Percentiles rank a stretch among this genome's conserved stretches.
Conservation (phyloP, 2,113 vertebrate genomes). For the Pitta sordida region DNA sequence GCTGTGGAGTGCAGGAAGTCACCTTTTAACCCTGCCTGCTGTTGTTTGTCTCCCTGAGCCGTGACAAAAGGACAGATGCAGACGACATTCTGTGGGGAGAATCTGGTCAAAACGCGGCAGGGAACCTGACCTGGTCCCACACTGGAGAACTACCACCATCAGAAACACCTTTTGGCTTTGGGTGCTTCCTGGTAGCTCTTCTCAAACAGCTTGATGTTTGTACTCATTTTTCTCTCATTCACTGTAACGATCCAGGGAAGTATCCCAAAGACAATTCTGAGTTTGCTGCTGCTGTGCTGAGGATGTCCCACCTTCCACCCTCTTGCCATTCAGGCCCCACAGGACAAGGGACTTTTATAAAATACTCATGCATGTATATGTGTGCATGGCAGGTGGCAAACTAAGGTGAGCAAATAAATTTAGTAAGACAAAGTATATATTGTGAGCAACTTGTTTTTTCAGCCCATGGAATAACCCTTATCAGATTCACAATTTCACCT, state of each 20-base stretch:
- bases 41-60: constrained; percentile 81
- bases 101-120: constrained; percentile 48
- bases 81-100: constrained; percentile 56
- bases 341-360: background rate
- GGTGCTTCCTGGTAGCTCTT: background rate
- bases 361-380: fast-evolving
- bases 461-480: background rate
- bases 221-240: background rate
- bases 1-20: constrained; percentile 86
- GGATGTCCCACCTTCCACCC: background rate
- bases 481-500: background rate
- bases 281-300: background rate
- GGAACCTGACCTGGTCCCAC: constrained; percentile 47
- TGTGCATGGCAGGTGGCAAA: fast-evolving
- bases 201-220: background rate
- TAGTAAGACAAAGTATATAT: background rate
- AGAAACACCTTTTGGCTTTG: background rate
- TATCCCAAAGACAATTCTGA: background rate
- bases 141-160: background rate
- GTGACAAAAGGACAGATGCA: constrained; percentile 78
- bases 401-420: background rate
- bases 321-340: fast-evolving
- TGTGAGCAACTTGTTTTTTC: background rate
- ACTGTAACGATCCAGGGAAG: background rate
- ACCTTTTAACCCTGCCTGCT: constrained; percentile 92